Conservation (phyloP, 1,140 invertebrate genomes). For the Aricia agestis region DNA sequence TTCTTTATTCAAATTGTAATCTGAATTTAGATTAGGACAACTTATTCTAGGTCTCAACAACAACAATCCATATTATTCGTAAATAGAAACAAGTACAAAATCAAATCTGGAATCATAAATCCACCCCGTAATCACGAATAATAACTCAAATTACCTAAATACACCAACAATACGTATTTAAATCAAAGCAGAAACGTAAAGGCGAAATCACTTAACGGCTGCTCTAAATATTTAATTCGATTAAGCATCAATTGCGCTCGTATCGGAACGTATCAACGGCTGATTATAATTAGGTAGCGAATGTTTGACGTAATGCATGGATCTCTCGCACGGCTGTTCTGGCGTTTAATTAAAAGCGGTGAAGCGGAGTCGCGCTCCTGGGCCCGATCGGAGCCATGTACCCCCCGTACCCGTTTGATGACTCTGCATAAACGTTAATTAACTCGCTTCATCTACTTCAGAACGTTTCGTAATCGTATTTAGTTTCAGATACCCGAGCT, state of each 20-base stretch:
- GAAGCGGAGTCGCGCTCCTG: conserved; percentile 41
- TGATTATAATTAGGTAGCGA: conserved; percentile 21
- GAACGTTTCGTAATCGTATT: conserved; percentile 32
- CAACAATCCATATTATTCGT: no score
- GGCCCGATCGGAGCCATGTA: conserved; percentile 33
- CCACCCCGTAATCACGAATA: neutral
- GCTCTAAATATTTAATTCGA: conserved; percentile 13
- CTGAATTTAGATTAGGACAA: no score
- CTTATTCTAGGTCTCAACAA: no score
- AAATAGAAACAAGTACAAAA: no score
- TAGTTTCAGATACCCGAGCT: conserved; percentile 10
- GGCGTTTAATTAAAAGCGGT: conserved; percentile 56
- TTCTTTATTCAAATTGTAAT: no score
- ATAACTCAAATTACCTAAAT: neutral
- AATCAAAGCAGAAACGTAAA: neutral
- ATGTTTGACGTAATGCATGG: conserved; percentile 17
- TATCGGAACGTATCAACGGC: conserved; percentile 13
- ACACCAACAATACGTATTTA: neutral
- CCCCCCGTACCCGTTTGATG: conserved; percentile 46
- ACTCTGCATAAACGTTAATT: conserved; percentile 61
- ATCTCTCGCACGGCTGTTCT: conserved; percentile 28
- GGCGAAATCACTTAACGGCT: conserved; percentile 8
- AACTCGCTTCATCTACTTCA: conserved; percentile 48
- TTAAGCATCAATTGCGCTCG: conserved; percentile 2
- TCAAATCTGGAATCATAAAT: neutral